phyloP scores from a whole-genome alignment of 2,888 invertebrate species.

The Rhodophaea formosa region DNA sequence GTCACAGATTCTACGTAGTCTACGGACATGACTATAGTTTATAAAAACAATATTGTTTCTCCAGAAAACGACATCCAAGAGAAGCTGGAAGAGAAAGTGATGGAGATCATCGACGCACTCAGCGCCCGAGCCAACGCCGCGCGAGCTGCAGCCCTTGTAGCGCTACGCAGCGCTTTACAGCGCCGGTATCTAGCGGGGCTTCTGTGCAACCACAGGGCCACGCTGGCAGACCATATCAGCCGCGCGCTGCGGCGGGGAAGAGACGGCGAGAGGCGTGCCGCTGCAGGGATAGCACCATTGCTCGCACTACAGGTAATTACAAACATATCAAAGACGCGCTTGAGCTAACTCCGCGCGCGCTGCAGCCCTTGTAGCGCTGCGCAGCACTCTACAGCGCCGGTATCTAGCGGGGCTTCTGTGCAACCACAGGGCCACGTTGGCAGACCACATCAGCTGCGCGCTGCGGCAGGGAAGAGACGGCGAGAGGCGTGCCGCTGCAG shows the following conservation, averaged over 20 bases:
- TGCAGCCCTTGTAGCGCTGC: conserved; percentile 85
- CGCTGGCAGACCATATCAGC: conserved; percentile 91
- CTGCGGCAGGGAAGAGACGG: conserved; percentile 91
- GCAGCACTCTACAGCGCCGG: conserved; percentile 88
- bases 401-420: conserved; percentile 88
- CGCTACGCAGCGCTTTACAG: conserved; percentile 87
- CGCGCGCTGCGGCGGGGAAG: conserved; percentile 91
- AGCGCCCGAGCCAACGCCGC: conserved; percentile 94
- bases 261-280: conserved; percentile 90
- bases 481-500: conserved; percentile 91
- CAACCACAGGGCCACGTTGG: conserved; percentile 88
- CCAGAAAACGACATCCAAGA: conserved; percentile 80
- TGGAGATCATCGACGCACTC: conserved; percentile 92
- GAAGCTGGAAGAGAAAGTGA: conserved; percentile 92
- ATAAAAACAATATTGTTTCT: background rate
- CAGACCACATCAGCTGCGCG: conserved; percentile 90
- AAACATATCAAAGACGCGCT: conserved; percentile 73
- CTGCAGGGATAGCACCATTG: conserved; percentile 89
- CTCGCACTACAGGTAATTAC: conserved; percentile 88
- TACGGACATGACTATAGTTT: background rate
- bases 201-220: conserved; percentile 87
- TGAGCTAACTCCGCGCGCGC: conserved; percentile 93
- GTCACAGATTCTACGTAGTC: no score
- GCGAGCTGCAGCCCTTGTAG: conserved; percentile 86
- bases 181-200: conserved; percentile 89